Base-by-base conservation (phyloP, 2,797 vertebrate species). In the Cirrhinus mrigala region DNA sequence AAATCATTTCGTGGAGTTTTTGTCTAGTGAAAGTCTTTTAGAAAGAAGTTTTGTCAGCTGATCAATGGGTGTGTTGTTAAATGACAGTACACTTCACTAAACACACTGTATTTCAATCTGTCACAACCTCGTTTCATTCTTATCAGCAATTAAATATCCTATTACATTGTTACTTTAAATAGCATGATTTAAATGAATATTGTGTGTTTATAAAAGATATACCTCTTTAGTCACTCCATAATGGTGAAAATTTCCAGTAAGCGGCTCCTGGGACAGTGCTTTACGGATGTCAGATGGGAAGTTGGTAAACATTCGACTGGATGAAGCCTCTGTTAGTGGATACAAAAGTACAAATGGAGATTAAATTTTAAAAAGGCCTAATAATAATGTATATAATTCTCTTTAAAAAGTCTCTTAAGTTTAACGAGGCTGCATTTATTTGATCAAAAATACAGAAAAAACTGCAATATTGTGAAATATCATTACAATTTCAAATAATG, bases 181-280 rank as follows among this genome's bases (percentile, higher is more conserved):
- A 80, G 15, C 8, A 64, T 71, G 88, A 85, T 56, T 82, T 29
- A 89, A 88, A 85, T 12, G 16, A 11, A 7, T 22, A 64, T 5
- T 10, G 10, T 18, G 24, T 20, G 44, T 16, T 37, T 22, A 82
- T 0, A 9, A 54, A 3, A 64, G 8, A 1, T 14, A 6, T 88
- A 96, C 96, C 94, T 95, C 29, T 10, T 93, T 84, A 27, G 90
- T 88, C 2, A 97, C 11, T 27, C 96, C 95, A 84, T 88, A 96
- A 85, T 93, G 83, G 87, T 97, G 96, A 87, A 96, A 96, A 89
- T 96, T 96, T 69, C 91, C 96, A 18, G 96, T 96, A 29, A 97
- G 91, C 10, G 95, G 91, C 86, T 97, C 96, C 15, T 87, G 75
- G 50, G 93, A 85, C 83, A 96, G 81, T 75, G 93, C 93, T 78